A percentile compares a stretch with the other conserved stretches of the same genome.
Conservation (phyloP, 2,113 vertebrate species). For the Cheirogaleus medius region DNA sequence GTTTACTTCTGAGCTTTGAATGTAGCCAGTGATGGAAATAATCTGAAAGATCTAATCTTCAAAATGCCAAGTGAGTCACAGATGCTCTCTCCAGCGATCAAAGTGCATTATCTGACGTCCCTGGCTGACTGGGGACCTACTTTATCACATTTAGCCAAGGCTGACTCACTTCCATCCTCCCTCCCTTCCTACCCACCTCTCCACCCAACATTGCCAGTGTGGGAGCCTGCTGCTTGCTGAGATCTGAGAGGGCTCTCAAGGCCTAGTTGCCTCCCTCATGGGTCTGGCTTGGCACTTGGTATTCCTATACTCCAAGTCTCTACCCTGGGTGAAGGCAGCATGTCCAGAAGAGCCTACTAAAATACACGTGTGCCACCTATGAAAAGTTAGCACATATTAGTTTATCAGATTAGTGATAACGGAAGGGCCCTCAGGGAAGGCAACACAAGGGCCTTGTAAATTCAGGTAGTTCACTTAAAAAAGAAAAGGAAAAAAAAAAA, state of each 20-base stretch:
- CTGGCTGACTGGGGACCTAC: neutral
- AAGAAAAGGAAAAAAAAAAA: neutral
- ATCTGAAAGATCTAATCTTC: conserved; percentile 35
- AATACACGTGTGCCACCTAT: conserved; percentile 25
- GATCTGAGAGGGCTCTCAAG: neutral
- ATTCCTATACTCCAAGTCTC: neutral
- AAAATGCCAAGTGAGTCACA: conserved; percentile 55
- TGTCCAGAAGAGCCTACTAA: conserved; percentile 24
- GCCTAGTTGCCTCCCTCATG: neutral
- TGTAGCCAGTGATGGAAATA: neutral
- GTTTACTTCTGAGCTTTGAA: conserved; percentile 14
- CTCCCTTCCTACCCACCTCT: neutral
- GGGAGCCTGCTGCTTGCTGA: neutral
- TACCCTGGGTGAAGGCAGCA: neutral
- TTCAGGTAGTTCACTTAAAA: conserved; percentile 1
- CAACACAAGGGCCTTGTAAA: neutral
- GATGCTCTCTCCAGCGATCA: neutral
- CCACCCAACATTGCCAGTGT: neutral
- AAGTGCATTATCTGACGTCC: conserved; percentile 22
- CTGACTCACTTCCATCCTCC: neutral
- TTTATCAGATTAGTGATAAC: conserved; percentile 53
- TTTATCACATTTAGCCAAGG: neutral
- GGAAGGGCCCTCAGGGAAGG: neutral
- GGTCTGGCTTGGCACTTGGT: neutral
- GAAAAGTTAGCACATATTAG: conserved; percentile 38